Conservation (phyloP, 2,888 invertebrate genomes). For the Caenorhabditis virilis region DNA sequence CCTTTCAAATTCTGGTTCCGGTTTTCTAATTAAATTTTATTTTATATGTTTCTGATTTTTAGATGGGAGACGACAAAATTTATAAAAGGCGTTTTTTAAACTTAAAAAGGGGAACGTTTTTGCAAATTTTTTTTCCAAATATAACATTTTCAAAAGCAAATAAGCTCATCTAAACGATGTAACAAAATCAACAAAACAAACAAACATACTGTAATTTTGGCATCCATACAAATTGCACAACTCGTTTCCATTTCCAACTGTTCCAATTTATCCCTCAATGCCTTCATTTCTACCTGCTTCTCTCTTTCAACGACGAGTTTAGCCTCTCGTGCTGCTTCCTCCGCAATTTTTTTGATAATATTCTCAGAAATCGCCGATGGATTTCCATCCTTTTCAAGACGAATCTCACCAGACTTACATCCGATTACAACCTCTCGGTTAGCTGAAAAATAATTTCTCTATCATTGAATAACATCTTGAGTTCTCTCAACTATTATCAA, state of each 20-base stretch:
- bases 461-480: no score
- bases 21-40: no score
- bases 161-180: no score
- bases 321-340: conserved; percentile 40
- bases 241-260: conserved; percentile 45
- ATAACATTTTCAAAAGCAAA: no score
- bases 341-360: conserved; percentile 25
- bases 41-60: no score
- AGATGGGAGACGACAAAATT: no score
- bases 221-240: conserved; percentile 48
- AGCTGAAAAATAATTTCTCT: conserved; percentile 25
- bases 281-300: conserved; percentile 40
- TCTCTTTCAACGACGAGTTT: conserved; percentile 42
- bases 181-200: no score
- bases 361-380: conserved; percentile 12
- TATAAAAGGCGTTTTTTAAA: no score
- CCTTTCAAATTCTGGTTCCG: no score
- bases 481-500: conserved; percentile 27
- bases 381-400: background rate
- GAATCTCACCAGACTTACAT: conserved; percentile 6
- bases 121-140: conserved; percentile 1
- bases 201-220: conserved; percentile 17
- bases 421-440: conserved; percentile 33
- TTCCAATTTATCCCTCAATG: conserved; percentile 33
- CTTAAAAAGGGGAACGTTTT: no score